Percentiles rank a stretch among this genome's conserved stretches.
These are phyloP conservation scores for Lophura nycthemera DNA, from an alignment of 2,113 vertebrate species.

Conservation along the genomic window DNA sequence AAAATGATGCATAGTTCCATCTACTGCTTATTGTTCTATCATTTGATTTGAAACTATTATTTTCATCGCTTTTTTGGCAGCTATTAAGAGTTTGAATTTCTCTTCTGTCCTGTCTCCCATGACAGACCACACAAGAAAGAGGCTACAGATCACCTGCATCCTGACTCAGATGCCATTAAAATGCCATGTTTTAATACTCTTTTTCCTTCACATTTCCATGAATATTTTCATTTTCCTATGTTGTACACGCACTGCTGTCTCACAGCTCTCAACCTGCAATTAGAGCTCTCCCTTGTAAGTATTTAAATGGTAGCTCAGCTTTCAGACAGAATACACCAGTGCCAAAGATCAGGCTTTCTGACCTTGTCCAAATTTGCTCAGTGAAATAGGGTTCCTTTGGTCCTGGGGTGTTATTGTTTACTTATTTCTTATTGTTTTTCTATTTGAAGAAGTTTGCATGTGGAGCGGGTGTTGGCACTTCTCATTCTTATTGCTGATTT, in stretches of 20 bases:
- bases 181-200: background rate
- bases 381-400: slow-evolving; percentile 65
- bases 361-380: slow-evolving; percentile 75
- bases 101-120: background rate
- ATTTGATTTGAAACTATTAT: background rate
- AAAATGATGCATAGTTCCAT: fast-evolving
- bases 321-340: slow-evolving; percentile 64
- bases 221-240: background rate
- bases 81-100: background rate
- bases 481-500: background rate
- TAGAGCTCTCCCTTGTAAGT: slow-evolving; percentile 68
- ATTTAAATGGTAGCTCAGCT: slow-evolving; percentile 73
- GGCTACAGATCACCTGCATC: background rate
- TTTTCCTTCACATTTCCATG: background rate
- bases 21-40: background rate
- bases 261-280: slow-evolving; percentile 47
- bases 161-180: background rate
- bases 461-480: background rate
- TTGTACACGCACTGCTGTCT: background rate
- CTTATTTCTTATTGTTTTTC: background rate
- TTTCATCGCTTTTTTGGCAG: background rate
- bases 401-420: background rate
- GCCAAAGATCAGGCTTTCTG: slow-evolving; percentile 76
- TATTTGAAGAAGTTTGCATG: background rate
- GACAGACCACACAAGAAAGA: background rate